Evolutionary conservation across 1,140 invertebrate species (phyloP).

Genomic region (Oreohelix idahoensis): DNA sequence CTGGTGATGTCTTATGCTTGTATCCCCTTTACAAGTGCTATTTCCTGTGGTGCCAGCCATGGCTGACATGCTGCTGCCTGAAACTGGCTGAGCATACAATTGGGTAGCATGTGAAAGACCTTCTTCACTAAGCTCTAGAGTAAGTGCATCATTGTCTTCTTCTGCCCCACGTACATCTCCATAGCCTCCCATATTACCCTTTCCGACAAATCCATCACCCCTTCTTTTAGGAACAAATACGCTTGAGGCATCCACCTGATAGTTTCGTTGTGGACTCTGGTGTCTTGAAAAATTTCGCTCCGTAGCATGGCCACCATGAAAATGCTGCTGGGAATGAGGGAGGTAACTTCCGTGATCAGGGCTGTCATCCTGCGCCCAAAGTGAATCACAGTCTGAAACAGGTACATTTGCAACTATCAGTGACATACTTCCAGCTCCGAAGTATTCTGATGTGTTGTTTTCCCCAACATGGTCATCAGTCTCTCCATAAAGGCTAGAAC

Average conservation of each 20-base stretch:
- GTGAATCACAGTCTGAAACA: slow-evolving; percentile 9
- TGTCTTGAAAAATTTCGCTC: background rate
- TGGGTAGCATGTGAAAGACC: slow-evolving; percentile 32
- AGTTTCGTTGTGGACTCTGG: slow-evolving; percentile 24
- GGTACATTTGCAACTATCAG: slow-evolving; percentile 7
- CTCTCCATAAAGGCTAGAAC: slow-evolving; percentile 15
- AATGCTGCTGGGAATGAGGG: slow-evolving; percentile 11
- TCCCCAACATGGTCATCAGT: slow-evolving; percentile 8
- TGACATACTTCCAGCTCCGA: background rate
- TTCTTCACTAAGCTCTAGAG: slow-evolving; percentile 38
- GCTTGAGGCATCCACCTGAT: background rate
- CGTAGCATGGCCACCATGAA: background rate
- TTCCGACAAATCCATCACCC: background rate
- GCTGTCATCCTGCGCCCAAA: slow-evolving; percentile 22
- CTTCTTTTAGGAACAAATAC: background rate
- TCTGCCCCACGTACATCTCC: slow-evolving; percentile 9
- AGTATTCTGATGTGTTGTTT: slow-evolving; percentile 25
- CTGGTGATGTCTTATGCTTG: background rate
- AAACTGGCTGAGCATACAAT: slow-evolving; percentile 36
- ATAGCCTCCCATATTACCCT: slow-evolving; percentile 26
- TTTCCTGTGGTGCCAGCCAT: background rate
- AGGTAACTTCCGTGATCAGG: slow-evolving; percentile 28
- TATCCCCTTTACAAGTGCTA: background rate
- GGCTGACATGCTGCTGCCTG: background rate
- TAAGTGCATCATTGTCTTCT: slow-evolving; percentile 33